Base-by-base conservation (phyloP, 2,797 vertebrate genomes). In the Megalops cyprinoides region DNA sequence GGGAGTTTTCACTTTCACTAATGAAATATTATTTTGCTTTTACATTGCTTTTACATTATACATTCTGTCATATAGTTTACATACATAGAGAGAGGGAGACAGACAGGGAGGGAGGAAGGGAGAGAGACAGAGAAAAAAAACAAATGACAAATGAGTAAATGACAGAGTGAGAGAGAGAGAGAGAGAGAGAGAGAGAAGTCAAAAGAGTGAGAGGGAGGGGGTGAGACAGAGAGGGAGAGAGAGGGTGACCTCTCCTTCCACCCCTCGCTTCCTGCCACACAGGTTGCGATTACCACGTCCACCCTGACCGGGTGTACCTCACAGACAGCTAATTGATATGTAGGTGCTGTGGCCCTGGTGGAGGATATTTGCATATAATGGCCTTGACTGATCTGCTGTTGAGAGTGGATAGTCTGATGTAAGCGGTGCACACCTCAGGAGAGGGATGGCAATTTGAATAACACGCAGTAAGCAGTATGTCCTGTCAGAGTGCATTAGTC, bases 321-420 rank as follows among this genome's bases (percentile, higher is more conserved):
- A 81, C 85, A 86, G 91, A 90, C 88, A 87, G 48, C 90, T 94
- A 93, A 94, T 94, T 94, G 93, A 94, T 94, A 92, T 90, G 91
- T 92, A 85, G 91, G 87, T 84, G 8, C 76, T 56, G 90, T 88
- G 91, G n/a, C 88, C 91, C 92, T 86, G 91, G 90, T 87, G 89
- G 89, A 92, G 90, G n/a, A 87, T 88, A 93, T 95, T 94, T 95
- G 91, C 93, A 94, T 95, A 93, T 93, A 93, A 94, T 94, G 84
- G 88, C 87, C 91, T 93, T 94, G 94, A 94, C 92, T 91, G 91
- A 93, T 93, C 91, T 91, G 90, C 93, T 94, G 93, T 94, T 94
- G 90, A 93, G 93, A 90, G 91, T 83, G 89, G 87, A 92, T 91
- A 87, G 85, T 84, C 90, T 93, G 91, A 93, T 92, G 91, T 92